Conservation (phyloP, 2,888 invertebrate genomes). For the Pristionchus fissidentatus region DNA sequence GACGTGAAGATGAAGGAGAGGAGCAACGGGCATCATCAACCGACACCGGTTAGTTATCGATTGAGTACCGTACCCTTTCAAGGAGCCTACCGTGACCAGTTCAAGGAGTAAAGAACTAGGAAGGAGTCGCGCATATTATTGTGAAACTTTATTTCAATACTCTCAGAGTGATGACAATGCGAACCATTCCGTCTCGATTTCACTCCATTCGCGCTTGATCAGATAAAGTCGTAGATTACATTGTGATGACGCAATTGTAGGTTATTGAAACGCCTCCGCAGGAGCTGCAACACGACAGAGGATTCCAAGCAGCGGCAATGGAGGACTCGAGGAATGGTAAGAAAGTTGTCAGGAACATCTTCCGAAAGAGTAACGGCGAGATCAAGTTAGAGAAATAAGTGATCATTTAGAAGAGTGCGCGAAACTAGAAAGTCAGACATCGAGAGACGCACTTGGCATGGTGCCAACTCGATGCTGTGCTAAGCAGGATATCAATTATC, state of each 20-base stretch:
- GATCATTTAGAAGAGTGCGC: neutral
- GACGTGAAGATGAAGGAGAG: neutral
- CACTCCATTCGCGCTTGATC: neutral
- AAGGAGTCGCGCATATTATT: no score
- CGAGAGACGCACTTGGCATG: no score
- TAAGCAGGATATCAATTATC: no score
- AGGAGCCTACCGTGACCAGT: no score
- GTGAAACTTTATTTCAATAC: no score
- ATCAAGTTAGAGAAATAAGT: neutral
- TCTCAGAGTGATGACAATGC: no score
- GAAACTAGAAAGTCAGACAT: no score
- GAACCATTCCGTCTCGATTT: neutral
- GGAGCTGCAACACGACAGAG: neutral
- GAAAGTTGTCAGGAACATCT: no score
- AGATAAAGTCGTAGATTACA: neutral
- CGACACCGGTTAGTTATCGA: neutral
- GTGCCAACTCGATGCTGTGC: neutral
- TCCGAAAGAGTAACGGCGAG: no score
- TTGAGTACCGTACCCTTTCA: neutral
- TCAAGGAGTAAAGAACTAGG: no score
- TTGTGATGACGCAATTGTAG: neutral
- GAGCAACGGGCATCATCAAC: neutral
- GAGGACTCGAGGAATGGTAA: neutral
- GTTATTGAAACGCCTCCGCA: neutral
- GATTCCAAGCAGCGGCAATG: neutral